Evolutionary conservation across 2,888 invertebrate genomes (phyloP).

Genomic region (Trachelus troglodyta): DNA sequence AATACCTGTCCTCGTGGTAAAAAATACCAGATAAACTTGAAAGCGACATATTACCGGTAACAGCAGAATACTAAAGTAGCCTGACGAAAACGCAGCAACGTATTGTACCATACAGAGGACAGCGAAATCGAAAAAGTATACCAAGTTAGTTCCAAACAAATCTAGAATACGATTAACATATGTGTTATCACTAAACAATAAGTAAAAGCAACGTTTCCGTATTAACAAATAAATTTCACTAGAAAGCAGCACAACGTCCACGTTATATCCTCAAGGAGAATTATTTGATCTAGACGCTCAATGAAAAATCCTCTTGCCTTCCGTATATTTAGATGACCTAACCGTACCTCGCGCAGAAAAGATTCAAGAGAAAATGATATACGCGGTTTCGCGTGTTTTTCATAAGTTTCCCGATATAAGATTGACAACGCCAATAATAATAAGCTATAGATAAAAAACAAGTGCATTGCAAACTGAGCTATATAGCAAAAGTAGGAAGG

Average conservation of each 20-base stretch:
- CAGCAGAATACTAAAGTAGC: background rate
- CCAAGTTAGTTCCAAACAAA: background rate
- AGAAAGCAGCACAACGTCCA: background rate
- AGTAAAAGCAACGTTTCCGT: background rate
- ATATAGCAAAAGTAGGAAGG: background rate
- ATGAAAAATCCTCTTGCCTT: background rate
- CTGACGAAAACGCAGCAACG: background rate
- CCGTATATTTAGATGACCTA: background rate
- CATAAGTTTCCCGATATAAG: background rate
- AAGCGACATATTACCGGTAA: background rate
- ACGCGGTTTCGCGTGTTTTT: background rate
- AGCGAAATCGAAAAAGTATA: background rate
- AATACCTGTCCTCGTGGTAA: background rate
- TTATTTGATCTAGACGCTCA: background rate
- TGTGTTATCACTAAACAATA: background rate
- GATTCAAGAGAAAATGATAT: background rate
- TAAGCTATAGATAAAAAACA: background rate
- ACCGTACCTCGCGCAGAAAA: background rate
- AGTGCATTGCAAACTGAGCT: background rate
- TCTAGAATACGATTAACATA: background rate
- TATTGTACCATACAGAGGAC: background rate
- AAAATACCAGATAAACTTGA: background rate
- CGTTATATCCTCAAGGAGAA: background rate
- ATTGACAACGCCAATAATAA: background rate
- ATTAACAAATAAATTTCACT: background rate